phyloP scores from a whole-genome alignment of 2,888 invertebrate genomes.

The Brachypalpus laphriformis region DNA sequence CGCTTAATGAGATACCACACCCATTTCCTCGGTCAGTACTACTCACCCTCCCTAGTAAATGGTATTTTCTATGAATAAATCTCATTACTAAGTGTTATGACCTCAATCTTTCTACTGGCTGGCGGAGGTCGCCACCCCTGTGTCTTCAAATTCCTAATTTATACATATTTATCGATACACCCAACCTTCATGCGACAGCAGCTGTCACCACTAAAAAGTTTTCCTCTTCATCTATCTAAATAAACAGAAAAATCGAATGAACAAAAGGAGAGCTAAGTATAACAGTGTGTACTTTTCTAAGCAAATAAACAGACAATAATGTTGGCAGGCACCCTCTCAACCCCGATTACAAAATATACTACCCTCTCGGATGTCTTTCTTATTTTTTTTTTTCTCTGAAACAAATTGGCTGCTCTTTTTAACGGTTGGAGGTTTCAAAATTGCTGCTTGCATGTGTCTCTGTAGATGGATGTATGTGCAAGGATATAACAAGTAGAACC shows the following conservation, averaged over 20 bases:
- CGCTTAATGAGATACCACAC: constrained; percentile 20
- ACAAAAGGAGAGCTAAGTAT: not conserved
- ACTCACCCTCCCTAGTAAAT: not conserved
- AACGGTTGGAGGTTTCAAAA: not conserved
- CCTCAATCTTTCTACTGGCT: not conserved
- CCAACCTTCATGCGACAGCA: constrained; percentile 13
- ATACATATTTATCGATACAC: constrained; percentile 13
- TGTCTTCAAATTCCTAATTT: constrained; percentile 9
- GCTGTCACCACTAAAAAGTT: constrained; percentile 25
- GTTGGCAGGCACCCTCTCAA: constrained; percentile 1
- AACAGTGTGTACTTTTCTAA: constrained; percentile 3
- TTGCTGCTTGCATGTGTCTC: not conserved
- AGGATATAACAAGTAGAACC: not conserved
- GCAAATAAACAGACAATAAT: constrained; percentile 40
- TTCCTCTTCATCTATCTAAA: constrained; percentile 18
- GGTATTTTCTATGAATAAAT: constrained; percentile 6
- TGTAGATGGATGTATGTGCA: not conserved
- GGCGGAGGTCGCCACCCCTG: not conserved
- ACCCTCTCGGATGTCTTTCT: not conserved
- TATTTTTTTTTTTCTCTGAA: not conserved
- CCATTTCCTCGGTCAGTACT: constrained; percentile 1
- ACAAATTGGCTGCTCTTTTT: constrained; percentile 33
- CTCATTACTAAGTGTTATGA: not conserved
- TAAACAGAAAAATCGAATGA: constrained; percentile 32
- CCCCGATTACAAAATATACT: not conserved